Conservation (phyloP, 2,888 invertebrate genomes). For the Sipha maydis region DNA sequence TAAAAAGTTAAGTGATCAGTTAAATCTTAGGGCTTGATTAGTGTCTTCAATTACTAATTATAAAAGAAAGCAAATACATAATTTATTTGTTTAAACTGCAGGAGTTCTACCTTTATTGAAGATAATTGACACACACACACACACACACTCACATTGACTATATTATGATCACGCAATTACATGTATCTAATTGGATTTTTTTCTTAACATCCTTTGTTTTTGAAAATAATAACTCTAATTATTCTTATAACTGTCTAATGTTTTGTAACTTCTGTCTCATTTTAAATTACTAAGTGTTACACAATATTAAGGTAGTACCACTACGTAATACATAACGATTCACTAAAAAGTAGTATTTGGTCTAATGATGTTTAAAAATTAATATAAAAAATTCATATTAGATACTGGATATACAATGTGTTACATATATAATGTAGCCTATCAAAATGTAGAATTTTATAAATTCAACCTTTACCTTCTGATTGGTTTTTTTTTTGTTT, state of each 20-base stretch:
- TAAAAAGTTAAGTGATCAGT: constrained; percentile 8
- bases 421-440: too few relatives aligned
- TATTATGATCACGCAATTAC: constrained; percentile 23
- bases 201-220: constrained; percentile 23
- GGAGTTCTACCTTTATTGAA: constrained; percentile 8
- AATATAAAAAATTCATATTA: neutral
- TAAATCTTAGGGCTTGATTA: neutral
- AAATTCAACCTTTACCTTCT: too few relatives aligned
- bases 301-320: neutral
- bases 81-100: constrained; percentile 29
- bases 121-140: constrained; percentile 26
- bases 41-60: constrained; percentile 14
- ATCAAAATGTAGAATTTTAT: too few relatives aligned
- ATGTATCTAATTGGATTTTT: neutral
- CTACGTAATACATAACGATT: neutral
- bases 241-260: constrained; percentile 15
- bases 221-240: constrained; percentile 32
- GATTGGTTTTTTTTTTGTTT: too few relatives aligned
- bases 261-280: constrained; percentile 37
- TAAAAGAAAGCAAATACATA: constrained; percentile 17
- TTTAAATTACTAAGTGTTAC: constrained; percentile 29
- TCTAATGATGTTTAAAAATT: neutral
- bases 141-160: neutral
- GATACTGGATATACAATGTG: too few relatives aligned
- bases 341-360: neutral